A percentile compares a stretch with the other conserved stretches of the same genome.
Evolutionary conservation across 2,113 vertebrate genomes (phyloP).

Genomic region (Alligator sinensis): DNA sequence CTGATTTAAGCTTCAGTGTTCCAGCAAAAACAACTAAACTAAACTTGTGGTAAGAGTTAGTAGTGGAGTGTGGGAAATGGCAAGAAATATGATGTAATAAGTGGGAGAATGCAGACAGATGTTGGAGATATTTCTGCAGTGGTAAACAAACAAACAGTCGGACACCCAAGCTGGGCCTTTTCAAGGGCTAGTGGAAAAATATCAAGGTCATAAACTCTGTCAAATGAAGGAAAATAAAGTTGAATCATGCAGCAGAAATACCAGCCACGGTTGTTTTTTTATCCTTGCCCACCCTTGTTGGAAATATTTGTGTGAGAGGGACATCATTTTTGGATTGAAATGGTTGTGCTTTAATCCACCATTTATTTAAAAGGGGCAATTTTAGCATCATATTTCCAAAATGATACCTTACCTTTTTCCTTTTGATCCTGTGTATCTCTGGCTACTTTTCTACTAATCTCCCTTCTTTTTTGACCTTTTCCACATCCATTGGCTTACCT

Average conservation of each 20-base stretch:
- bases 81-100: conserved; percentile 68
- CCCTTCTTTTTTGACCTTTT: neutral
- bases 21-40: conserved; percentile 7
- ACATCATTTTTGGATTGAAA: no score
- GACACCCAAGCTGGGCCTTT: neutral
- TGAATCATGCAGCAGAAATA: neutral
- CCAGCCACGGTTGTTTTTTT: rapidly evolving
- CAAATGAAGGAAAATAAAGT: conserved; percentile 30
- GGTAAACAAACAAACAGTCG: conserved; percentile 68
- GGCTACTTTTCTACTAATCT: neutral
- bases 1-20: conserved; percentile 55
- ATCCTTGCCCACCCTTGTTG: no score
- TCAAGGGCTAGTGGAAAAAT: conserved; percentile 63
- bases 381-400: neutral
- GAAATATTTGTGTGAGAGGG: no score
- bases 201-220: conserved; percentile 25
- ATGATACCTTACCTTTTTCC: neutral
- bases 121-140: conserved; percentile 52
- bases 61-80: conserved; percentile 50
- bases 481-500: neutral
- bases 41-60: conserved; percentile 39
- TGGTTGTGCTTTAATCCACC: neutral
- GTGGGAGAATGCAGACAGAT: conserved; percentile 52
- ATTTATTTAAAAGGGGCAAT: neutral
- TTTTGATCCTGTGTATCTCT: conserved; percentile 17